Evolutionary conservation across 2,888 invertebrate genomes (phyloP).

Genomic region (Tenthredo scrophulariae): DNA sequence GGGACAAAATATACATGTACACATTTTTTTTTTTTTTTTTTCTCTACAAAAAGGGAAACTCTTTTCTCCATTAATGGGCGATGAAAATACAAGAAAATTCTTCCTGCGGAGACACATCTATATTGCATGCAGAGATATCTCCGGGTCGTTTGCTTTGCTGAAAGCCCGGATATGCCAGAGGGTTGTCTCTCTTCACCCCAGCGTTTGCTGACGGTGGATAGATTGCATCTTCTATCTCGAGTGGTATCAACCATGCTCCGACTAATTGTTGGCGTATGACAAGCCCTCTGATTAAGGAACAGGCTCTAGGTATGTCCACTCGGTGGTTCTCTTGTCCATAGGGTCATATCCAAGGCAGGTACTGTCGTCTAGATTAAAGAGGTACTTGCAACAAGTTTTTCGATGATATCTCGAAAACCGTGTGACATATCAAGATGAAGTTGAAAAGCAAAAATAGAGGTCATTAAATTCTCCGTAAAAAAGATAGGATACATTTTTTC

Average conservation of each 20-base stretch:
- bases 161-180: neutral
- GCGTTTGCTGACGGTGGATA: slow-evolving; percentile 9
- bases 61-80: too few relatives aligned
- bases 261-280: slow-evolving; percentile 37
- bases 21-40: too few relatives aligned
- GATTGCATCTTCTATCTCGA: slow-evolving; percentile 31
- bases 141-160: slow-evolving; percentile 3
- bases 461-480: neutral
- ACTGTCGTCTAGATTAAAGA: neutral
- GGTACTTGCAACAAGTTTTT: neutral
- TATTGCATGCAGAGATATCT: neutral
- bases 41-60: neutral
- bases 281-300: slow-evolving; percentile 41
- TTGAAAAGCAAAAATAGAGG: neutral
- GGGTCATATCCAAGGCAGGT: neutral
- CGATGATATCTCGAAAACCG: neutral
- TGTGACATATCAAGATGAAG: neutral
- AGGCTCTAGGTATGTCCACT: neutral
- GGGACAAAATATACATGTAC: too few relatives aligned
- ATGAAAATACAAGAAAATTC: neutral
- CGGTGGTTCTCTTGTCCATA: neutral
- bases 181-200: neutral
- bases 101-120: neutral
- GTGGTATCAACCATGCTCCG: slow-evolving; percentile 13
- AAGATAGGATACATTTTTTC: neutral